Base-by-base conservation (phyloP, 92 coral and sea anemone genomes). In the Plumapathes pennacea region DNA sequence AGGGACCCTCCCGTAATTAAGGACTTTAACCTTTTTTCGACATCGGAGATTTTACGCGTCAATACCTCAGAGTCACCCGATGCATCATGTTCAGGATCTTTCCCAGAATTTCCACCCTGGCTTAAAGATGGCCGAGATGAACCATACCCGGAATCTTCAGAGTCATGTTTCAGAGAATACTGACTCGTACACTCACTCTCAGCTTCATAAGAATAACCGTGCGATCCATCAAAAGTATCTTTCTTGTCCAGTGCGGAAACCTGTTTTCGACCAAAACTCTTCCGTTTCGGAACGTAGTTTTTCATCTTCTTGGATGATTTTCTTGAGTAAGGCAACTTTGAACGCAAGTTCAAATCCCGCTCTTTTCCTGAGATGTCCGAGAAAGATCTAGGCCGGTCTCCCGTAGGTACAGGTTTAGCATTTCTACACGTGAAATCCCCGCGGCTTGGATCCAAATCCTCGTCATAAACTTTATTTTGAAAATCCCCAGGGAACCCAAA, bases 121-220 rank as follows among this genome's bases (percentile, higher is more conserved):
- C 69, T 60, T 2, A 89, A 88, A 1, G 94, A 63, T 32, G 95
- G 77, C 62, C 77, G 65, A 10, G 95, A 87, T 14, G 96, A 88
- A 25, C 79, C 68, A 28, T 88, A 88, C 5, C 86, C 96, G 32
- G 89, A 82, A 40, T 88, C 96, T 17, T 82, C 73, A 66, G 27
- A 31, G 32, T 66, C 73, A 5, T 38, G 54, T 11, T 66, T 66
- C 31, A 53, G 32, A 39, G 33, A 22, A n/a, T 66, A 61, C 10
- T 11, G 4, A 10, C 32, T 53, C 23, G 29, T 30, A 34, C 30
- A 22, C 6, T 52, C 33, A 20, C 25, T 53, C 1, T 52, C 25
- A 52, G 24, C 31, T 6, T 53, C 54, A 25, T 47, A 41, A 10
- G 41, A 48, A 13, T 64, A 28, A 29, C 53, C 88, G 9, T 32